phyloP scores from a whole-genome alignment of 2,113 vertebrate genomes.

The Mormoops blainvillei region DNA sequence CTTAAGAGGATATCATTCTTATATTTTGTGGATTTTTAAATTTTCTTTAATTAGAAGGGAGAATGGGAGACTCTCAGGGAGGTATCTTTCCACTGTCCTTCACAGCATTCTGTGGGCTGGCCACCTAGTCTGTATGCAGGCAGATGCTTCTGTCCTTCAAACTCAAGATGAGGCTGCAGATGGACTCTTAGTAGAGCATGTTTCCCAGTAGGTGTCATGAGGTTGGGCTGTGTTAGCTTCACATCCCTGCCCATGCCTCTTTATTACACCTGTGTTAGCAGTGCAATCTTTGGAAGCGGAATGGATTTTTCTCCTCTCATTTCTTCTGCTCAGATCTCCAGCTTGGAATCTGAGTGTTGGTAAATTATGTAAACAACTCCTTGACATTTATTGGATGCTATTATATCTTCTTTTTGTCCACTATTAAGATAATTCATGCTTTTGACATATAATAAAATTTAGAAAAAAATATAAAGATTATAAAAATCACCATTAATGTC shows the following conservation, averaged over 20 bases:
- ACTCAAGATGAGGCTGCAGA: neutral
- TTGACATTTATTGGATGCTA: neutral
- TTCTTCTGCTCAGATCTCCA: neutral
- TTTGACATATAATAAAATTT: neutral
- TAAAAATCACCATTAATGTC: neutral
- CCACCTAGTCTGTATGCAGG: neutral
- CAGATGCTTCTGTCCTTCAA: neutral
- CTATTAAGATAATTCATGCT: neutral
- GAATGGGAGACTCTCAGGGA: neutral
- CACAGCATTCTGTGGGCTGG: neutral
- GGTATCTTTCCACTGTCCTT: neutral
- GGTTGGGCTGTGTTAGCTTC: neutral
- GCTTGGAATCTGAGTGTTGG: neutral
- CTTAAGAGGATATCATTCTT: neutral
- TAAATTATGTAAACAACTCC: neutral
- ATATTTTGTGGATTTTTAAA: neutral
- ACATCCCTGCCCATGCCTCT: neutral
- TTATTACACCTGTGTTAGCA: neutral
- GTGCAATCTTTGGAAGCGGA: neutral
- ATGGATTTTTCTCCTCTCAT: neutral
- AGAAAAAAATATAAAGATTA: neutral
- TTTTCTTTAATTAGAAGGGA: neutral
- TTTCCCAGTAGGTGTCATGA: neutral
- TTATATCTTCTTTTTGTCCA: neutral
- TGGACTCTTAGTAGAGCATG: rapidly evolving